Evolutionary conservation across 2,797 vertebrate species (phyloP), one percentile per base, ranked within the genome.

Genomic region (Scarus forsteni): DNA sequence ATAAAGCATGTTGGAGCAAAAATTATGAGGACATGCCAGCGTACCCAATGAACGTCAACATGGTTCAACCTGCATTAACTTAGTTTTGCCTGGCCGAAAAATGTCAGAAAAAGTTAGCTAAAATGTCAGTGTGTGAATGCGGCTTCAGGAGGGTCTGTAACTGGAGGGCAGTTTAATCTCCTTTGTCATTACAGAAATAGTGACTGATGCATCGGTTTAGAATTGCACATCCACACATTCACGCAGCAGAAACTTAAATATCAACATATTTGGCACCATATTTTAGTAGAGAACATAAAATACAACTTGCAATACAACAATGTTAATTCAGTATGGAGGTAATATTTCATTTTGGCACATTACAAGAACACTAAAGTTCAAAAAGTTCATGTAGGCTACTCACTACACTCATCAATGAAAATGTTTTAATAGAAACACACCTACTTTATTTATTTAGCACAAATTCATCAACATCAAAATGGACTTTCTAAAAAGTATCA

Each of bases 221-320:
- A 45, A 36, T 39, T 64, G 54, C 52, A 16, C 53, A 36, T 61
- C 8, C 55, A 7, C 43, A 54, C 66, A 58, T 46, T 68, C 60
- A 68, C 70, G 19, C 52, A 70, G 44, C 66, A 75, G 40, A 70
- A 61, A 71, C 59, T 67, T 35, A 80, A 78, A 77, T 59, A 80
- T 65, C 86, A 83, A 81, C 64, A 79, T 88, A 92, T 93, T 93
- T 93, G 92, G 92, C 89, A 93, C 87, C 83, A 81, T 85, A 60
- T 85, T 69, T 88, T 65, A 84, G 88, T 90, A 90, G 90, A 91
- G 87, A 87, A 88, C 77, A 73, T 57, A 86, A 85, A 88, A 77
- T 73, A 84, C 72, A 89, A 59, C 80, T 91, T 85, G 84, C 81
- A 78, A 84, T 70, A 86, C 79, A 75, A 81, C 69, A 74, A 63